Conservation (phyloP, 2,888 invertebrate species). For the Altica lythri region DNA sequence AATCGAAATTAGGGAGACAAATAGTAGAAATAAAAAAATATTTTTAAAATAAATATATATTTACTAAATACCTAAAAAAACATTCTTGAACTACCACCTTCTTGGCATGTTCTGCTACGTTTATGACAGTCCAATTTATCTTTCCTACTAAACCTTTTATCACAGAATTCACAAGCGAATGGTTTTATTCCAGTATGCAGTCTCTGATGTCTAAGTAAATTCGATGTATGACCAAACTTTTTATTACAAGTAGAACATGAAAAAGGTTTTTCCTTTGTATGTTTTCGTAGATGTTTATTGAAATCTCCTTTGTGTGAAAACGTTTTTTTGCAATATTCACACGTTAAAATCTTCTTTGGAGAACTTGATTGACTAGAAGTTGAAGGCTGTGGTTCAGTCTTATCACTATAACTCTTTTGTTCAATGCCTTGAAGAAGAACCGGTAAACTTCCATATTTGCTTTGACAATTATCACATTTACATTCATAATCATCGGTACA, state of each 20-base stretch:
- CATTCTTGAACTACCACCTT: conserved; percentile 15
- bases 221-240: conserved; percentile 62
- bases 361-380: conserved; percentile 37
- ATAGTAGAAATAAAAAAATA: neutral
- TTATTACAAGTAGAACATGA: conserved; percentile 48
- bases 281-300: conserved; percentile 53
- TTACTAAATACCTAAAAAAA: neutral
- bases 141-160: conserved; percentile 52
- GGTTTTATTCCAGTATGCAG: conserved; percentile 78
- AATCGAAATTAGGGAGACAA: too few species aligned
- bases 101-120: conserved; percentile 47
- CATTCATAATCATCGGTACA: conserved; percentile 38
- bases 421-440: conserved; percentile 44
- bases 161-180: conserved; percentile 57
- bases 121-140: conserved; percentile 53
- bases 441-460: conserved; percentile 42
- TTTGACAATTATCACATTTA: conserved; percentile 37
- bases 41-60: neutral
- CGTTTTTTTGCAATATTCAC: conserved; percentile 49
- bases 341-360: conserved; percentile 42
- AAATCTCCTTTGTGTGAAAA: conserved; percentile 54
- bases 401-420: conserved; percentile 33
- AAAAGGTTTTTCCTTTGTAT: conserved; percentile 54
- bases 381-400: conserved; percentile 40
- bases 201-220: conserved; percentile 75